These are phyloP conservation scores for Accipiter virgatus DNA, from an alignment of 2,113 vertebrate species.

Conservation along the genomic window DNA sequence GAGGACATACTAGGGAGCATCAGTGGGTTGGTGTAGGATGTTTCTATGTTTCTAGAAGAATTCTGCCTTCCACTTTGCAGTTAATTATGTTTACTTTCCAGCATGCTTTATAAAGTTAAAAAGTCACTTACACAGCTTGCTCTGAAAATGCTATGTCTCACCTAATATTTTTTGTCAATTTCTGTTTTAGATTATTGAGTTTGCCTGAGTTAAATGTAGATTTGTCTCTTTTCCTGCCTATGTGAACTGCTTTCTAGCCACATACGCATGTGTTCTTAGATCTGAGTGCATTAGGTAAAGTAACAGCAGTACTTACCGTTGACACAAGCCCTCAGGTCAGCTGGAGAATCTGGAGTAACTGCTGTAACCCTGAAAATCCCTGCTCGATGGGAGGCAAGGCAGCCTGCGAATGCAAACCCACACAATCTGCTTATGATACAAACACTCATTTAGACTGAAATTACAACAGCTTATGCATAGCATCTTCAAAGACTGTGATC, in stretches of 20 bases:
- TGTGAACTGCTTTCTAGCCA: neutral
- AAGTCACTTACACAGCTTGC: neutral
- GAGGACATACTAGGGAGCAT: neutral
- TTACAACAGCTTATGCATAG: neutral
- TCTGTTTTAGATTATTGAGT: neutral
- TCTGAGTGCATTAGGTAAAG: neutral
- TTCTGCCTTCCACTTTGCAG: neutral
- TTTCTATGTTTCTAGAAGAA: neutral
- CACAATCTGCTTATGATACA: neutral
- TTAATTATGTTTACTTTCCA: neutral
- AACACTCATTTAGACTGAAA: neutral
- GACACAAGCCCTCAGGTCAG: constrained; percentile 87
- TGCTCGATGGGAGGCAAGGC: constrained; percentile 83
- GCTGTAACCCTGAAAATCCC: constrained; percentile 65
- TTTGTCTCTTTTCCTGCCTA: neutral
- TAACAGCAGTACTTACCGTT: constrained; percentile 73
- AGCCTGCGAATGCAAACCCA: constrained; percentile 74
- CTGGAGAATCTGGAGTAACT: constrained; percentile 54
- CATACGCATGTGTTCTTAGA: fast-evolving
- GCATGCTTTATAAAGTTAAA: neutral
- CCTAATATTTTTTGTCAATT: neutral
- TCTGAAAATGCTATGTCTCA: neutral
- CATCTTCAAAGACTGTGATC: constrained; percentile 11
- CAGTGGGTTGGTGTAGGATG: neutral
- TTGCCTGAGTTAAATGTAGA: neutral